Evolutionary conservation across 1,140 invertebrate genomes (phyloP), one percentile per base, ranked within the genome.

Genomic region (Eueides isabella): DNA sequence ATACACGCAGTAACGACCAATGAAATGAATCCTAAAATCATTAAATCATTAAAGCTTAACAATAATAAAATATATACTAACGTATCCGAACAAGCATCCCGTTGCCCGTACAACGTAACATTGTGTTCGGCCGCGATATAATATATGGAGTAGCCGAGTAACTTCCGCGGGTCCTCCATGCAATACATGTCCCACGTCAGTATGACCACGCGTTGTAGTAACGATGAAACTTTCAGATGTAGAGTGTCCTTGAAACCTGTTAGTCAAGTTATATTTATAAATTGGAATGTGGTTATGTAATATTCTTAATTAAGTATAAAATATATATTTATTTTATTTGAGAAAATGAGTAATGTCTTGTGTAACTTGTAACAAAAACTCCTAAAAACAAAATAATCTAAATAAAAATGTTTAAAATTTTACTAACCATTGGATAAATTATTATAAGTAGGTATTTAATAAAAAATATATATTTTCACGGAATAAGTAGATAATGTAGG

Each of bases 61-160:
- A 63, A n/a, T 11, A 66, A 23, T 29, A 29, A 2, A 29, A 4
- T 5, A 2, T 31, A 28, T 33, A 80, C 91, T 94, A 72, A 90
- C 97, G 95, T 68, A 64, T 96, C 95, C 1, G 96, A 97, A 90
- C 98, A 99, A 9, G 97, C 97, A 91, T 98, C 97, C 71, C 97
- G 93, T 28, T 97, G 96, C 76, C 97, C 97, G 87, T 97, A 98
- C 38, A 98, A 94, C 1, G 97, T 96, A 5, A 98, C 94, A 88
- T 98, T 98, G 62, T 94, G 86, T 66, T 95, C 89, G 0, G 96
- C 95, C 29, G 97, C 95, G 64, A 95, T 94, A 80, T 96, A 96
- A 85, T 97, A 97, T 29, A 98, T 94, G 29, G 97, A 96, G 88
- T 98, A 99, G 62, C 97, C 96, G 1, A 98, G 94, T 2, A 98